Evolutionary conservation across 2,113 vertebrate species (phyloP).

Genomic region (Mungos mungo): DNA sequence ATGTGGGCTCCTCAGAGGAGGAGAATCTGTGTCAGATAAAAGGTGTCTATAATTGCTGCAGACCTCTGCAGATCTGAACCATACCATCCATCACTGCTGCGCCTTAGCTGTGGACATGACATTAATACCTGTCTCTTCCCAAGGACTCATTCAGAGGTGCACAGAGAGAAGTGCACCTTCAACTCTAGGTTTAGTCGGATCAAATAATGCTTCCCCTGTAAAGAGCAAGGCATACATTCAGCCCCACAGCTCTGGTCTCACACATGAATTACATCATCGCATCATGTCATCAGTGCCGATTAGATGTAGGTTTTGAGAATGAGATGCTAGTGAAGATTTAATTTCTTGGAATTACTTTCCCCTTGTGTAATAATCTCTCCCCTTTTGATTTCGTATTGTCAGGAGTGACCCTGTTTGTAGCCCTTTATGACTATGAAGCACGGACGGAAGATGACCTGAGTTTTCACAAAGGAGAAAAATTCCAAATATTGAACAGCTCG

Average conservation of each 20-base stretch:
- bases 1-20: not conserved
- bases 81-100: rapidly evolving
- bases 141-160: not conserved
- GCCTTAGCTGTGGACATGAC: not conserved
- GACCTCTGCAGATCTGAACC: not conserved
- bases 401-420: conserved; percentile 99
- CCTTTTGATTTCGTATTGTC: conserved; percentile 66
- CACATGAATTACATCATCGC: not conserved
- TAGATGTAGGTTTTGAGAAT: not conserved
- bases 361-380: not conserved
- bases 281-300: not conserved
- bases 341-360: conserved; percentile 17
- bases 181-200: not conserved
- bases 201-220: too few relatives aligned
- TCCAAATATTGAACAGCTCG: conserved; percentile 99
- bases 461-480: conserved; percentile 98
- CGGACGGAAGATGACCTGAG: conserved; percentile 97
- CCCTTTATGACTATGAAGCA: conserved; percentile 98
- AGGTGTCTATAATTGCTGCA: not conserved
- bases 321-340: not conserved
- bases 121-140: not conserved
- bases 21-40: not conserved
- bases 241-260: not conserved
- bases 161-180: not conserved
- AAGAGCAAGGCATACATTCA: not conserved